A percentile compares a stretch with the other conserved stretches of the same genome.
These are phyloP conservation scores for Drosophila mimica DNA, from an alignment of 2,888 invertebrate genomes.

Conservation along the genomic window DNA sequence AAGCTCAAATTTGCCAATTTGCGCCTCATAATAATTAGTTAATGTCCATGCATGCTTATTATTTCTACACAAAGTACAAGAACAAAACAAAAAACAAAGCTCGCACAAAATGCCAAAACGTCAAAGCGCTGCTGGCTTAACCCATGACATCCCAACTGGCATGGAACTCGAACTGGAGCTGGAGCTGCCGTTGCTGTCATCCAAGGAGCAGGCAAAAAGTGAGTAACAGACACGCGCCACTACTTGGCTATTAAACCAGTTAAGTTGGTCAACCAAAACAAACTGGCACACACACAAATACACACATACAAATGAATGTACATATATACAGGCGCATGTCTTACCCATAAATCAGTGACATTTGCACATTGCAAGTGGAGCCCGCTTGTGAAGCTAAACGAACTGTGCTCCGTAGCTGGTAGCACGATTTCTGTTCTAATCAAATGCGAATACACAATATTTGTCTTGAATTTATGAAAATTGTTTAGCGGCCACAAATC, in stretches of 20 bases:
- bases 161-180: slow-evolving; percentile 31
- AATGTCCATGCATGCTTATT: slow-evolving; percentile 29
- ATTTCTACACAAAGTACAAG: slow-evolving; percentile 26
- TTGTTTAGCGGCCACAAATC: slow-evolving; percentile 57
- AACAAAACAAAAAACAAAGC: slow-evolving; percentile 12
- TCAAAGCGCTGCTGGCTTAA: slow-evolving; percentile 36
- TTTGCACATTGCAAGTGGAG: slow-evolving; percentile 67
- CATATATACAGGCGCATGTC: slow-evolving; percentile 14
- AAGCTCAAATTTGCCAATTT: slow-evolving; percentile 30
- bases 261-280: slow-evolving; percentile 69
- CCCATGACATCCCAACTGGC: slow-evolving; percentile 35
- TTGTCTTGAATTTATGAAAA: slow-evolving; percentile 69
- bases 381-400: slow-evolving; percentile 29
- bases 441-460: slow-evolving; percentile 57
- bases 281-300: slow-evolving; percentile 28
- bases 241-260: slow-evolving; percentile 71
- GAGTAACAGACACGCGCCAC: slow-evolving; percentile 50
- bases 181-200: slow-evolving; percentile 57
- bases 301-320: slow-evolving; percentile 15
- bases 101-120: slow-evolving; percentile 55
- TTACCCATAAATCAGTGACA: slow-evolving; percentile 77
- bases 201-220: slow-evolving; percentile 67
- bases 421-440: slow-evolving; percentile 40
- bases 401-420: slow-evolving; percentile 22
- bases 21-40: slow-evolving; percentile 54